Evolutionary conservation across 2,113 vertebrate genomes (phyloP).

Genomic region (Plestiodon gilberti): DNA sequence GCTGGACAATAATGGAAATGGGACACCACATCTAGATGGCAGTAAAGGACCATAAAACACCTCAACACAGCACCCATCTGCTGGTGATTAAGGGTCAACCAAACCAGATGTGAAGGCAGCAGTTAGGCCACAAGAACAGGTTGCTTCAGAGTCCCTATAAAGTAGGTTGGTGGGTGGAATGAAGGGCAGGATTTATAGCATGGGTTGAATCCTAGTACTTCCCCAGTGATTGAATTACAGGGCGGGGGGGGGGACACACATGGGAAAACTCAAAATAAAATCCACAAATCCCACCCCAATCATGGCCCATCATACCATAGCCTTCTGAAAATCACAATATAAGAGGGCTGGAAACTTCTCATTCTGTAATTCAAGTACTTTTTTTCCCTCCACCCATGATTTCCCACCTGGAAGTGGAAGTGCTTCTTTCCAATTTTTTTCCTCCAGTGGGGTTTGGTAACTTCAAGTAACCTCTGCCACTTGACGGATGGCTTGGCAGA

Average conservation of each 20-base stretch:
- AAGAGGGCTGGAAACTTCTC: too few species aligned
- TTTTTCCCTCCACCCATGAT: neutral
- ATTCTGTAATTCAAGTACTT: neutral
- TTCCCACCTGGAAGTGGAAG: neutral
- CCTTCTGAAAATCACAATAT: neutral
- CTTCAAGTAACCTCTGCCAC: neutral
- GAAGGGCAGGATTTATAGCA: neutral
- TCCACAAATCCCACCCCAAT: neutral
- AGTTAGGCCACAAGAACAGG: neutral
- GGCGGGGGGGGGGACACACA: too few species aligned
- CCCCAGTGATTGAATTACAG: neutral
- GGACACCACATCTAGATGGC: neutral
- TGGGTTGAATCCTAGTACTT: neutral
- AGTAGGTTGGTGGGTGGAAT: too few species aligned
- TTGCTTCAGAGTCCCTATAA: neutral
- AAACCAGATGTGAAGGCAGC: neutral
- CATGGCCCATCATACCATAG: neutral
- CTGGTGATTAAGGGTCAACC: neutral
- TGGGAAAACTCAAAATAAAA: neutral
- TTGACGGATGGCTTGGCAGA: neutral
- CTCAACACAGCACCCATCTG: neutral
- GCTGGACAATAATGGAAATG: neutral
- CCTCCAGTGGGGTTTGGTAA: neutral
- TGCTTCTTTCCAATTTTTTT: too few species aligned
- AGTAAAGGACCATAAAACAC: neutral